Percentiles rank a stretch among this genome's conserved stretches.
These are phyloP conservation scores for Brachionus manjavacas DNA, from an alignment of 1,140 invertebrate species.

Conservation along the genomic window DNA sequence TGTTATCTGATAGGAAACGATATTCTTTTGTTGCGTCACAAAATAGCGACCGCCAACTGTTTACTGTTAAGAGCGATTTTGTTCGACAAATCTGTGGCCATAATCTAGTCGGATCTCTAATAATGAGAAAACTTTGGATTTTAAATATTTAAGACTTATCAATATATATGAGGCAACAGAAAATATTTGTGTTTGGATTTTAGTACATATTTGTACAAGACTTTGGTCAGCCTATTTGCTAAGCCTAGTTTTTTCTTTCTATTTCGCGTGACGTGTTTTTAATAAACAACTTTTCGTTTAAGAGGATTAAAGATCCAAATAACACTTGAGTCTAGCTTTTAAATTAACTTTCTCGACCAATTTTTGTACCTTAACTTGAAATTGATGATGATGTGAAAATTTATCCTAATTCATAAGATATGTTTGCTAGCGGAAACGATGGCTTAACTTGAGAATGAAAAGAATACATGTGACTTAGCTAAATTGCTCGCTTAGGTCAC, in stretches of 20 bases:
- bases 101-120: not conserved
- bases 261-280: not conserved
- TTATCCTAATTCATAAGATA: not conserved
- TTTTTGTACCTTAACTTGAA: not conserved
- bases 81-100: not conserved
- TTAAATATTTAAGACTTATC: not conserved
- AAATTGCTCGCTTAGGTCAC: not conserved
- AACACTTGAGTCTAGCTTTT: not conserved
- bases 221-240: not conserved
- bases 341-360: not conserved
- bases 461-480: not conserved
- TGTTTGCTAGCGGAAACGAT: not conserved
- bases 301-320: not conserved
- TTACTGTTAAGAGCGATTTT: not conserved
- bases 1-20: not conserved
- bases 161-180: not conserved
- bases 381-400: not conserved
- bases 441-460: not conserved
- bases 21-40: not conserved
- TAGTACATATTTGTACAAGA: not conserved
- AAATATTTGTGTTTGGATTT: conserved; percentile 5
- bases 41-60: not conserved
- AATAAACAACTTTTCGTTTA: not conserved
- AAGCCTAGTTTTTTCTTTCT: not conserved
- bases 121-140: not conserved